Percentiles rank a stretch among this genome's conserved stretches.
These are phyloP conservation scores for Etheostoma spectabile DNA, from an alignment of 2,113 vertebrate genomes.

Conservation along the genomic window DNA sequence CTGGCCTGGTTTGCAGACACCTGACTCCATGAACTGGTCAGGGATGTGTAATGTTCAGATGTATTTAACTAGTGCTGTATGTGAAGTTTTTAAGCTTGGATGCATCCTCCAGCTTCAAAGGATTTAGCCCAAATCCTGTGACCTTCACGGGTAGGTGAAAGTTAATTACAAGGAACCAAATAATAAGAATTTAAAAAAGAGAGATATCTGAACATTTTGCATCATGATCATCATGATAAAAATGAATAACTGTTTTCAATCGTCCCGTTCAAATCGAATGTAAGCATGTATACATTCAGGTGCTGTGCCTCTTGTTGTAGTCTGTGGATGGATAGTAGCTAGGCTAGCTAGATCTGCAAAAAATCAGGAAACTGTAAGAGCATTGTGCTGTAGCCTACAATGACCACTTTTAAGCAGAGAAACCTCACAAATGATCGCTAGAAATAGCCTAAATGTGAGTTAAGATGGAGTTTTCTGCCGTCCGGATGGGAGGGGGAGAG, in stretches of 20 bases:
- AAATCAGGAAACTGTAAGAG: background rate
- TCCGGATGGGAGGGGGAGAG: conserved; percentile 68
- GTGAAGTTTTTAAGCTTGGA: conserved; percentile 54
- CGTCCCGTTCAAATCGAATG: background rate
- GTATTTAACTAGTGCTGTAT: conserved; percentile 22
- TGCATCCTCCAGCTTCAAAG: conserved; percentile 8
- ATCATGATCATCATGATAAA: background rate
- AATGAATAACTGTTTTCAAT: background rate
- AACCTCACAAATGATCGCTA: conserved; percentile 50
- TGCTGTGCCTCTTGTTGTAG: background rate
- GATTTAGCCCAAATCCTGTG: background rate
- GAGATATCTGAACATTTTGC: background rate
- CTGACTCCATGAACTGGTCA: conserved; percentile 2
- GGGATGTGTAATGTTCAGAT: conserved; percentile 11
- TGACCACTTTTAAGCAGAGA: conserved; percentile 28
- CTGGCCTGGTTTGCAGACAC: conserved; percentile 13
- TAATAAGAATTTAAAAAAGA: background rate
- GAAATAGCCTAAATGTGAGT: conserved; percentile 62
- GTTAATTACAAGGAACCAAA: background rate
- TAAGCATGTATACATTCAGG: background rate
- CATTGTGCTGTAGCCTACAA: conserved; percentile 15
- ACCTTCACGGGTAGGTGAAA: conserved; percentile 7
- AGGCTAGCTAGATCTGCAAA: background rate
- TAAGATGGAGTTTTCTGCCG: conserved; percentile 58
- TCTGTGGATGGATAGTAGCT: background rate